These are phyloP conservation scores for Bugulina stolonifera DNA, from an alignment of 2,888 invertebrate genomes.

Conservation along the genomic window DNA sequence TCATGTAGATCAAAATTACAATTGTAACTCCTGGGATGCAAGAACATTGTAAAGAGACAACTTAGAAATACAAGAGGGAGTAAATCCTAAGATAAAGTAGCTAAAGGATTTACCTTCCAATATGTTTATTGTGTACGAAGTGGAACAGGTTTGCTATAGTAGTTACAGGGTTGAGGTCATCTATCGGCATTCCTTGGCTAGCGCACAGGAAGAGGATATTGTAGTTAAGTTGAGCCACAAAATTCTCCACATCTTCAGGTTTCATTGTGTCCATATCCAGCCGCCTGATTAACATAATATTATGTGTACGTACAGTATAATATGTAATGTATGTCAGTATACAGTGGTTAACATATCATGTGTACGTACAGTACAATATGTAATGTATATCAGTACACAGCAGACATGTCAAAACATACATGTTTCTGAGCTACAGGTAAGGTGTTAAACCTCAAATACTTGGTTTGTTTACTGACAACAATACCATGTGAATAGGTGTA, in stretches of 20 bases:
- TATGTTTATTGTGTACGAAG: neutral
- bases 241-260: neutral
- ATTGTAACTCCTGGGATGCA: too few species aligned
- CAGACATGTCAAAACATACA: too few species aligned
- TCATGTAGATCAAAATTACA: too few species aligned
- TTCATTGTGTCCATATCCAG: neutral
- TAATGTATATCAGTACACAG: too few species aligned
- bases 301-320: neutral
- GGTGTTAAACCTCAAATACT: too few species aligned
- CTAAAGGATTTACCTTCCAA: constrained; percentile 9
- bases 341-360: neutral
- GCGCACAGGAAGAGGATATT: neutral
- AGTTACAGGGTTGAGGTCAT: neutral
- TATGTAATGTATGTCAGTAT: neutral
- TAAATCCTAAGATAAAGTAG: too few species aligned
- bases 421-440: too few species aligned
- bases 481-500: too few species aligned
- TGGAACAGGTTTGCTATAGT: constrained; percentile 18
- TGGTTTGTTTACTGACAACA: too few species aligned
- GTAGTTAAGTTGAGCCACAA: constrained; percentile 1
- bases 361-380: too few species aligned
- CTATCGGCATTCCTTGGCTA: neutral
- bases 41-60: too few species aligned
- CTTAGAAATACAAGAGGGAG: too few species aligned
- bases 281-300: neutral